Base-by-base conservation (phyloP, 2,888 invertebrate species). In the Coremacera marginata region DNA sequence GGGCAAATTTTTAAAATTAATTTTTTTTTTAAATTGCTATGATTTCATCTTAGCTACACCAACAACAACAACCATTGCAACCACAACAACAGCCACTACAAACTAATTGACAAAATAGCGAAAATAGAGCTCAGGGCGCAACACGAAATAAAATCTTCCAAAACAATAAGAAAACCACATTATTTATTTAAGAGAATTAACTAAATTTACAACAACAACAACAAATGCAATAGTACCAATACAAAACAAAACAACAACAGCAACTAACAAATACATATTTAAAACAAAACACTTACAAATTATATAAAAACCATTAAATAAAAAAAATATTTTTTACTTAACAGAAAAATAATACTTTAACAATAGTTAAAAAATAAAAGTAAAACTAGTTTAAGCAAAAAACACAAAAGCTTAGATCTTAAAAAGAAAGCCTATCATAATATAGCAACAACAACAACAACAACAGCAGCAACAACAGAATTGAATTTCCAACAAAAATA, bases 341-440 rank as follows among this genome's bases (percentile, higher is more conserved):
- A 78, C 44, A 74, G 44, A 34, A 22, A 75, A 77, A 51, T 51
- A 78, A 71, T 27, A 79, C 44, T 34, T 77, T 73, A 77, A 75
- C 31, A 70, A 81, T 5, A 70, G 22, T 4, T 19, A 44, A 14
- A 49, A 68, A 49, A 79, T 72, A 76, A n/a, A 77, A 70, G 74
- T 55, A 80, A 75, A 37, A 63, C 78, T 70, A 76, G 72, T 55
- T 75, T 72, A 80, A 81, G 82, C 76, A 80, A 78, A 76, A 81
- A 82, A 81, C n/a, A 81, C 79, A 78, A 85, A 86, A 87, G 89
- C 89, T 89, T 89, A 89, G 89, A 89, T 89, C 88, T 88, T 86
- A 80, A 78, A 77, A 80, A 88, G 84, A 86, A 82, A 86, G 79
- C 77, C 44, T 44, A 11, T 44, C 11, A 11, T 4, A 37, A 37